Conservation (phyloP, 2,888 invertebrate genomes). For the Epistrophe eligans region DNA sequence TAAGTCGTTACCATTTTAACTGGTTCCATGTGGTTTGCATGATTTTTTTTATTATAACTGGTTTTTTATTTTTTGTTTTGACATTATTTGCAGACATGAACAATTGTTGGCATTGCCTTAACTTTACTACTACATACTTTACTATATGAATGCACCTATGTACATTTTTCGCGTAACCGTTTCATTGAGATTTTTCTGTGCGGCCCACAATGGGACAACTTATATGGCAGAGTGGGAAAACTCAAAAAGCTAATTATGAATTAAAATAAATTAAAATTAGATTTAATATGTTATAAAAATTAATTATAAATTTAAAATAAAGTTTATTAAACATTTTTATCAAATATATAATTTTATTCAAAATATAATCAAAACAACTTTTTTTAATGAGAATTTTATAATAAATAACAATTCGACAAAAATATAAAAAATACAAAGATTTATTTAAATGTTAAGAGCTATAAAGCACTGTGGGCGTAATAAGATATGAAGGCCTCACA, state of each 20-base stretch:
- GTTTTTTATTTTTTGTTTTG: slow-evolving; percentile 66
- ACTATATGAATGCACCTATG: slow-evolving; percentile 19
- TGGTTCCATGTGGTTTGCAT: slow-evolving; percentile 55
- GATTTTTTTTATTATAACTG: slow-evolving; percentile 58
- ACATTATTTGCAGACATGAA: slow-evolving; percentile 57
- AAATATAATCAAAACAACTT: no score
- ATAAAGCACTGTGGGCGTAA: no score
- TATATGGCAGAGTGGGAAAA: not conserved
- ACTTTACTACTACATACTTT: not conserved
- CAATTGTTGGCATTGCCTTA: slow-evolving; percentile 39
- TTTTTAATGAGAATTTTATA: no score
- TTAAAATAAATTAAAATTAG: no score
- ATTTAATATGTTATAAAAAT: no score
- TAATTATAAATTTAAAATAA: no score
- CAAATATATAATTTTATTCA: no score
- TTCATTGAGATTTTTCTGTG: slow-evolving; percentile 21
- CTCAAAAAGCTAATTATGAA: not conserved
- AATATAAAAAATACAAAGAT: no score
- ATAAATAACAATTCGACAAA: no score
- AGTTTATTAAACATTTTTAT: no score
- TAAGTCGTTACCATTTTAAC: slow-evolving; percentile 52
- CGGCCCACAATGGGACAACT: not conserved
- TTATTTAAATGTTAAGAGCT: no score
- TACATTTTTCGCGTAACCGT: slow-evolving; percentile 26
- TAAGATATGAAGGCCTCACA: no score